Percentiles rank a stretch among this genome's conserved stretches.
These are phyloP conservation scores for Enteromius mattozi DNA, from an alignment of 2,797 vertebrate genomes.

Conservation along the genomic window DNA sequence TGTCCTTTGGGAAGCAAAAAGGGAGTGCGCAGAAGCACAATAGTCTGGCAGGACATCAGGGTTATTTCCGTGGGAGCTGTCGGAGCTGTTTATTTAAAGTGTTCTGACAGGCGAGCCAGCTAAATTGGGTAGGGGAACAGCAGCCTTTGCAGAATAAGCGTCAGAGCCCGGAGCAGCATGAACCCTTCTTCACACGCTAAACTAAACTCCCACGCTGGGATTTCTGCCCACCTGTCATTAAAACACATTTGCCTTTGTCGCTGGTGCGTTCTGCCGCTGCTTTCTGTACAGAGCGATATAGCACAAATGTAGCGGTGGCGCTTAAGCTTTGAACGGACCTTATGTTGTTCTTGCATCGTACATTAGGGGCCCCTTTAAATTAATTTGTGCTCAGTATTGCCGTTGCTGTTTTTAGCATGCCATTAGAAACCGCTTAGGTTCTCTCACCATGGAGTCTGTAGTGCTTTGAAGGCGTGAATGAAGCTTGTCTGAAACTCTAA, in stretches of 20 bases:
- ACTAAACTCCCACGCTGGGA: conserved; percentile 51
- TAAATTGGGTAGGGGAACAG: conserved; percentile 55
- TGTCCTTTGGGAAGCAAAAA: conserved; percentile 44
- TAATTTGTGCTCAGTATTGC: conserved; percentile 12
- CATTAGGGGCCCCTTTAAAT: conserved; percentile 15
- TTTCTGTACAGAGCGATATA: conserved; percentile 7
- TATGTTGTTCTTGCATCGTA: conserved; percentile 14
- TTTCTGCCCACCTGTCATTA: conserved; percentile 53
- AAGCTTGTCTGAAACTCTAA: conserved; percentile 33
- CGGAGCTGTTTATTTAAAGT: conserved; percentile 57
- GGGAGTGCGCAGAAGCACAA: conserved; percentile 41
- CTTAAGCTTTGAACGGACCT: background rate
- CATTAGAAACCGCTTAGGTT: conserved; percentile 15
- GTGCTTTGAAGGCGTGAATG: conserved; percentile 26
- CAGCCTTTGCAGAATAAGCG: conserved; percentile 42
- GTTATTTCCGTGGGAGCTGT: conserved; percentile 54
- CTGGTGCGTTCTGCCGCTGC: background rate
- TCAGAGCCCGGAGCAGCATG: conserved; percentile 25
- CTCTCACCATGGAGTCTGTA: background rate
- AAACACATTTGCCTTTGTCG: conserved; percentile 41
- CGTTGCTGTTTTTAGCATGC: background rate
- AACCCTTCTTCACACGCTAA: conserved; percentile 41
- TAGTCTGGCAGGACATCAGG: conserved; percentile 43
- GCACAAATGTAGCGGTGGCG: background rate
- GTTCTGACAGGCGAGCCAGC: conserved; percentile 45